Base-by-base conservation (phyloP, 2,113 vertebrate species). In the Phodopus roborovskii region DNA sequence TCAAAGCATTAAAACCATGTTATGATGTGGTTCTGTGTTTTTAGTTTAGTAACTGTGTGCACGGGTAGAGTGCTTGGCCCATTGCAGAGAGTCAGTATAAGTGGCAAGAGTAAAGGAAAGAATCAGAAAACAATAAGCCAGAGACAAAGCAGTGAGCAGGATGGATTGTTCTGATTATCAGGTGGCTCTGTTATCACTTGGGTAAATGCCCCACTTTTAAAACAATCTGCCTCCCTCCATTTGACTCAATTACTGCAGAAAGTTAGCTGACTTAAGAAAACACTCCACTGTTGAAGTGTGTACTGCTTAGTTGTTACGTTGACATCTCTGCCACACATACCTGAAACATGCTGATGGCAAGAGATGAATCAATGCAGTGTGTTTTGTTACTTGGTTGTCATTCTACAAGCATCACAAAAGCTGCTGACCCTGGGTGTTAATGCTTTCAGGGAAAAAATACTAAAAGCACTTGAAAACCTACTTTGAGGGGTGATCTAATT, bases 401-500 rank as follows among this genome's bases (percentile, higher is more conserved):
- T 91, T 94, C 90, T 28, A 16, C 74, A 93, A 88, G 82, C 88
- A 94, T 66, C 62, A 30, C 7, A 24, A 58, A 56, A 39, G 33
- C 77, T 88, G 48, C 50, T 95, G 97, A 93, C 56, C 81, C 64
- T 90, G 39, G 71, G 60, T 93, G 42, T 53, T 78, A 93, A 42
- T 86, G 84, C 68, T 97, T 96, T 94, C 84, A 89, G 93, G 90
- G 56, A 36, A 10, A 83, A 96, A 88, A 85, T 66, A 86, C 53
- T 89, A 48, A 92, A 92, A 83, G 24, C 85, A 91, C 62, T 92
- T 95, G 88, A 95, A 94, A 96, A 82, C 39, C 66, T 95, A 77
- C 81, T 86, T 95, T 88, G 33, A 30, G 42, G 20, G 62, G 73
- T 91, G 56, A 89, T 91, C 48, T 95, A 88, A 95, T 96, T 92